A percentile compares a stretch with the other conserved stretches of the same genome.
phyloP scores from a whole-genome alignment of 2,888 invertebrate species.

The Macrosoma leucophasiata region DNA sequence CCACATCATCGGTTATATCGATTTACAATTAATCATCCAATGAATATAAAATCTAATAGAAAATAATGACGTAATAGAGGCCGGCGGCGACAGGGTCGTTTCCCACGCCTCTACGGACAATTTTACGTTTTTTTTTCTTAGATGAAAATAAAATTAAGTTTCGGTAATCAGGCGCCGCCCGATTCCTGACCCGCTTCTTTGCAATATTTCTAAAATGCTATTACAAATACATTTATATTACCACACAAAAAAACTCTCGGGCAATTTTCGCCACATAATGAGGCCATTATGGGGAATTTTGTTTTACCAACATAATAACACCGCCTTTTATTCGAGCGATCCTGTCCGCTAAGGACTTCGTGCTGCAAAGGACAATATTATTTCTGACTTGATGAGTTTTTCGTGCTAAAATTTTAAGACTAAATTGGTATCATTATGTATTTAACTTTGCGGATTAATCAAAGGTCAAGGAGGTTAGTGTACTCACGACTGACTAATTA shows the following conservation, averaged over 20 bases:
- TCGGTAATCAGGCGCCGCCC: conserved; percentile 68
- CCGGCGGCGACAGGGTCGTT: conserved; percentile 72
- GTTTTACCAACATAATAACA: conserved; percentile 76
- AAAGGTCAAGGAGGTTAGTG: conserved; percentile 51
- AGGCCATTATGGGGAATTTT: conserved; percentile 75
- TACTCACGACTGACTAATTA: no score
- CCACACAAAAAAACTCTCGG: conserved; percentile 71
- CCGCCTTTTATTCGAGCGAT: conserved; percentile 68
- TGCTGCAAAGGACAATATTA: conserved; percentile 71
- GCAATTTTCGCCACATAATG: conserved; percentile 76
- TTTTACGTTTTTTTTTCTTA: conserved; percentile 59
- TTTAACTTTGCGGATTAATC: conserved; percentile 62
- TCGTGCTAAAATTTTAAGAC: conserved; percentile 71
- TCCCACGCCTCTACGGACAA: conserved; percentile 70
- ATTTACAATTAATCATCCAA: conserved; percentile 71
- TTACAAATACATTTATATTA: conserved; percentile 75
- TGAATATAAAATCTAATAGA: conserved; percentile 72
- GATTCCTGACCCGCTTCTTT: conserved; percentile 65
- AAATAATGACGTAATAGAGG: conserved; percentile 74
- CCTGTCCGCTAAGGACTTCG: conserved; percentile 62
- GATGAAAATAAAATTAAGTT: conserved; percentile 73
- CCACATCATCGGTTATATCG: conserved; percentile 55
- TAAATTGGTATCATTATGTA: conserved; percentile 68
- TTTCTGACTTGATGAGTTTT: conserved; percentile 68
- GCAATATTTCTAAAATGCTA: conserved; percentile 75